Conservation (phyloP, 2,797 vertebrate species). For the Coregonus sp. region DNA sequence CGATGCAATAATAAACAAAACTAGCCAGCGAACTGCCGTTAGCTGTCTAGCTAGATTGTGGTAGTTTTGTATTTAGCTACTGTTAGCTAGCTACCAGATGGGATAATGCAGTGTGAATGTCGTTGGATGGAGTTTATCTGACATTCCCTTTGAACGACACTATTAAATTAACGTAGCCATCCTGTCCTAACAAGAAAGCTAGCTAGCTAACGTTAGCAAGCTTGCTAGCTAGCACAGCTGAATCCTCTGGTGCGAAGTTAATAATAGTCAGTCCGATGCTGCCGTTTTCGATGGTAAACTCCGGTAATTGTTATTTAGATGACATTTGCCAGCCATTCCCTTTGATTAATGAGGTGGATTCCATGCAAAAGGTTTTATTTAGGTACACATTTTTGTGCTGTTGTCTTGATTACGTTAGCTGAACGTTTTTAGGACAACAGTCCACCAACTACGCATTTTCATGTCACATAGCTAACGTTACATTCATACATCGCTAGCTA, state of each 20-base stretch:
- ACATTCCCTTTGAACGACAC: background rate
- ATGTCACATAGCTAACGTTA: constrained; percentile 62
- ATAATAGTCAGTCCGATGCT: constrained; percentile 45
- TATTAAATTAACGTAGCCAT: background rate
- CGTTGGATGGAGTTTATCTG: background rate
- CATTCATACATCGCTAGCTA: constrained; percentile 31
- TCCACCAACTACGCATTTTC: constrained; percentile 76
- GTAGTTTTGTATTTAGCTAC: background rate
- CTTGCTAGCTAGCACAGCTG: background rate
- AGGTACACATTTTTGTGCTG: background rate
- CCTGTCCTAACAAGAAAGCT: background rate
- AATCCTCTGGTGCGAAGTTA: constrained; percentile 34
- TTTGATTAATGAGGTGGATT: background rate
- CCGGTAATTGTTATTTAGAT: constrained; percentile 28
- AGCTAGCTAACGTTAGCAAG: background rate
- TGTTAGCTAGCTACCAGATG: background rate
- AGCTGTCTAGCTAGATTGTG: background rate
- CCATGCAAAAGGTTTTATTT: background rate
- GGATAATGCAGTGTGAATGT: background rate
- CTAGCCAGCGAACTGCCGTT: background rate
- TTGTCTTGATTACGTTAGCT: constrained; percentile 28
- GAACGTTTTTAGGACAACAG: constrained; percentile 54
- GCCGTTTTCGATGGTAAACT: constrained; percentile 63
- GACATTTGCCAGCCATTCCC: background rate
- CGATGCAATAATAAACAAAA: background rate